Evolutionary conservation across 2,797 vertebrate species (phyloP).

Genomic region (Sphenopsis melanotis): DNA sequence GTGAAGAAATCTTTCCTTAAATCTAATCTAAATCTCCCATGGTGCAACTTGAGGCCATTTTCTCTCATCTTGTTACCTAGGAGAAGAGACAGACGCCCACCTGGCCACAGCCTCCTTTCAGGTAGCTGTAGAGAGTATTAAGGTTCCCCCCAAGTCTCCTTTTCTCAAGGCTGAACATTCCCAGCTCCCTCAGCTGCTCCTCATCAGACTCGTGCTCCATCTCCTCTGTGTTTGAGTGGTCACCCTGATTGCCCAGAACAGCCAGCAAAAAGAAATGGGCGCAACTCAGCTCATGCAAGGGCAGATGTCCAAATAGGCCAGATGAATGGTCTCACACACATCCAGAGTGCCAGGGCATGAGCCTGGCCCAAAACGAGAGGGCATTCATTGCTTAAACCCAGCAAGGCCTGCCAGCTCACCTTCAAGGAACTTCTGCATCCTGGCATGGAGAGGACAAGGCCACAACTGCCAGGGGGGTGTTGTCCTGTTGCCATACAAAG

Average conservation of each 20-base stretch:
- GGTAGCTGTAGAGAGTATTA: background rate
- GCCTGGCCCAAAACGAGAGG: background rate
- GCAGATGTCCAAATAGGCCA: background rate
- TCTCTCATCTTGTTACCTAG: background rate
- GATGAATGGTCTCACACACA: background rate
- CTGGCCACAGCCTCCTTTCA: background rate
- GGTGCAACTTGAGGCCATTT: background rate
- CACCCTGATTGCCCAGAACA: background rate
- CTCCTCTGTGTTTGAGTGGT: background rate
- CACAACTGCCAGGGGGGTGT: rapidly evolving
- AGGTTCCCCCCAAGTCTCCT: background rate
- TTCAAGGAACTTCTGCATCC: background rate
- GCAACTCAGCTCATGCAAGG: background rate
- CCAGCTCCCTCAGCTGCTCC: background rate
- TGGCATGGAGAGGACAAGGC: background rate
- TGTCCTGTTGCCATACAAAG: background rate
- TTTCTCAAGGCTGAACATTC: background rate
- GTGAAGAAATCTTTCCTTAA: background rate
- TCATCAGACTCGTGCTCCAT: background rate
- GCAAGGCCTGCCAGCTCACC: background rate
- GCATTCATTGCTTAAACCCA: background rate
- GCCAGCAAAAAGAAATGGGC: background rate
- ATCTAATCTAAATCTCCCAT: background rate
- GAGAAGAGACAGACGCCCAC: background rate
- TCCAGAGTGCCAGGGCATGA: background rate